Percentiles rank a stretch among this genome's conserved stretches.
phyloP scores from a whole-genome alignment of 2,888 invertebrate species.

The Didymodactylos carnosus region DNA sequence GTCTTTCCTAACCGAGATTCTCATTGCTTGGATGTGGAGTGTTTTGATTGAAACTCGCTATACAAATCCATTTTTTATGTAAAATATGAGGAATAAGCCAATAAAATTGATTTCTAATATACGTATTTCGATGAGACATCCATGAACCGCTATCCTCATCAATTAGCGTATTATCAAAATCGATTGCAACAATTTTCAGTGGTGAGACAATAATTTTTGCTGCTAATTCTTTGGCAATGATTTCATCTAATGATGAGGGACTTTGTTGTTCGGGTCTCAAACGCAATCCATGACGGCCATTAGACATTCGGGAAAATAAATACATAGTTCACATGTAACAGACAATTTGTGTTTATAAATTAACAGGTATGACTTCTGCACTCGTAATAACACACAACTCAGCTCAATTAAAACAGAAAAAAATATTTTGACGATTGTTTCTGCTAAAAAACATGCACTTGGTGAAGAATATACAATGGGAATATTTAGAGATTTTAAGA shows the following conservation, averaged over 20 bases:
- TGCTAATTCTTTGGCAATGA: not conserved
- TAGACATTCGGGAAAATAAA: not conserved
- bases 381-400: too few relatives aligned
- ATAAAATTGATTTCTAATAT: not conserved
- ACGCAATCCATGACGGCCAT: too few relatives aligned
- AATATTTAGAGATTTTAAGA: too few relatives aligned
- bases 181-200: not conserved
- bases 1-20: not conserved
- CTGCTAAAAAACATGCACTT: too few relatives aligned
- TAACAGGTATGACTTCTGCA: too few relatives aligned
- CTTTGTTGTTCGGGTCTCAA: not conserved
- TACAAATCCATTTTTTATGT: not conserved
- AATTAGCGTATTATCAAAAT: not conserved
- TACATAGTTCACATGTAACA: too few relatives aligned
- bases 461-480: too few relatives aligned
- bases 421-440: too few relatives aligned
- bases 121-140: not conserved
- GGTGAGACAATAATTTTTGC: not conserved
- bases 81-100: not conserved
- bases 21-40: not conserved
- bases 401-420: too few relatives aligned
- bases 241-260: not conserved
- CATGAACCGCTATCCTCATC: not conserved
- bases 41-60: not conserved
- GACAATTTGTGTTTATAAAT: too few relatives aligned